Base-by-base conservation (phyloP, 1,140 invertebrate species). In the Kradibia gibbosae region DNA sequence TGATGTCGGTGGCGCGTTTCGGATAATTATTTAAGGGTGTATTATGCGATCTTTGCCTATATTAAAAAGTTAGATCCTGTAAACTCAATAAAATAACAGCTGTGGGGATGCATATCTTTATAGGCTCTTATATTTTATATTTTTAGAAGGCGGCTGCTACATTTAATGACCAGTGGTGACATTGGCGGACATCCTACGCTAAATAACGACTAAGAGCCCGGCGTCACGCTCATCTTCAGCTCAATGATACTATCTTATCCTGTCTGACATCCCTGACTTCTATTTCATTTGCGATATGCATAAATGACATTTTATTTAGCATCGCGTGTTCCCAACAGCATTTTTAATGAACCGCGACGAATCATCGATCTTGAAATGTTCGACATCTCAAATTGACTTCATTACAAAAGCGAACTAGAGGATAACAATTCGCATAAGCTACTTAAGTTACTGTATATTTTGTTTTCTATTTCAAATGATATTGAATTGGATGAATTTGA, bases 161-260 rank as follows among this genome's bases (percentile, higher is more conserved):
- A 50, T 53, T 53, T 73, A 73, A 73, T 73, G 36, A 15, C 28
- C 22, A 7, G 45, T 11, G 17, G 17, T 71, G n/a, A 53, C 78
- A 86, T 85, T 84, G 85, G 86, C 85, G 85, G 85, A 90, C 84
- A 88, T 90, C 89, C 89, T 89, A 88, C 84, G 87, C 86, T 87
- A 87, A 89, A 88, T 88, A 89, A 83, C 84, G 83, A 77, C 83
- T 89, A 89, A 89, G 84, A 78, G 84, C 79, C 73, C 85, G 82
- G 83, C 77, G 88, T 88, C 87, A 89, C 87, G 88, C 87, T 70
- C 48, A 60, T 82, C 53, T 67, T 22, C 82, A 60, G n/a, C 31
- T 11, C 2, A 31, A 60, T 13, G 13, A 28, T 10, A 3, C 15
- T 84, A 22, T 74, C 34, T 53, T 1, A 7, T 39, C 20, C 36